Conservation (phyloP, 2,888 invertebrate genomes). For the Mythimna pallens region DNA sequence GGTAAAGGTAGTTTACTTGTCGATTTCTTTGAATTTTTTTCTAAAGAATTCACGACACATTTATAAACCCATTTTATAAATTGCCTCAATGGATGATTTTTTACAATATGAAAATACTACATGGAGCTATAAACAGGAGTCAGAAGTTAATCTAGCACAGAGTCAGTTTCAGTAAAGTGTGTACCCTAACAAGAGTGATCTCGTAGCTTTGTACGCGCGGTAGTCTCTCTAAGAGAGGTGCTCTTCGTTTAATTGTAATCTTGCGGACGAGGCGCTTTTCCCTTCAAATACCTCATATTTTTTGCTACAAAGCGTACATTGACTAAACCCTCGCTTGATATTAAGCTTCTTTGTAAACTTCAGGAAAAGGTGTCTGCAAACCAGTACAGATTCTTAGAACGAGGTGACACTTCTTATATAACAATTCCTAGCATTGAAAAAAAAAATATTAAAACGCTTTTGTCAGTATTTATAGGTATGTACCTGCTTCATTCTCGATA, state of each 20-base stretch:
- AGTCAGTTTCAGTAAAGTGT: conserved; percentile 7
- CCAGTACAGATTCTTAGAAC: conserved; percentile 26
- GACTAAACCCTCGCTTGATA: conserved; percentile 14
- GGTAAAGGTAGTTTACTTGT: no score
- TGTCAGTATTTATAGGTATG: neutral
- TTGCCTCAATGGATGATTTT: no score
- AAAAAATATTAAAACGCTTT: neutral
- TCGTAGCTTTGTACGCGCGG: conserved; percentile 15
- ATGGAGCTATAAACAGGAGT: neutral
- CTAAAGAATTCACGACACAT: no score
- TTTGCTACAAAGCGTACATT: conserved; percentile 10
- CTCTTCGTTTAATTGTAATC: conserved; percentile 42
- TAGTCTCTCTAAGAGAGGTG: conserved; percentile 18
- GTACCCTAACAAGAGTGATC: conserved; percentile 21
- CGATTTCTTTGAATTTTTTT: no score
- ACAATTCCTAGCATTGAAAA: conserved; percentile 2
- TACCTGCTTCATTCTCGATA: neutral
- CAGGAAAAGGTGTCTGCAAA: conserved; percentile 28
- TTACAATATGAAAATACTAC: neutral
- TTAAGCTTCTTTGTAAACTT: conserved; percentile 22
- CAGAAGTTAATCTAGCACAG: conserved; percentile 4
- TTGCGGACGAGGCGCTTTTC: conserved; percentile 25
- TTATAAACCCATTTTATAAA: no score
- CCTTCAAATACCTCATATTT: conserved; percentile 37
- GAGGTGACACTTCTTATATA: conserved; percentile 7